Percentiles rank a stretch among this genome's conserved stretches.
Evolutionary conservation across 2,888 invertebrate species (phyloP).

Genomic region (Prosopocoilus inquinatus): DNA sequence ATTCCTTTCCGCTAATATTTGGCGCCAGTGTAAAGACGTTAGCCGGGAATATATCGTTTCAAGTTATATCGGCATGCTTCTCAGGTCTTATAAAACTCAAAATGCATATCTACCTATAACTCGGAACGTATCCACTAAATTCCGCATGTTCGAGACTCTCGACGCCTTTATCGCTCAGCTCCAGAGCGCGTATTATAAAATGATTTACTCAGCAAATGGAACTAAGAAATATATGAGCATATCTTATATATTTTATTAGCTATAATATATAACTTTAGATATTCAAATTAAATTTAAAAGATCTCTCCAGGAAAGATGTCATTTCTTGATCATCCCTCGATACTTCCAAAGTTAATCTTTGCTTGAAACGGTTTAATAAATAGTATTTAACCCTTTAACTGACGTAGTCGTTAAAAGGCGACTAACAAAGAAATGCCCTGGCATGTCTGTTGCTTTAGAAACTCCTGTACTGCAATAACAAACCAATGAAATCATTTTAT

Average conservation of each 20-base stretch:
- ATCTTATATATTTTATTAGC: constrained; percentile 43
- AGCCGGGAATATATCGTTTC: constrained; percentile 38
- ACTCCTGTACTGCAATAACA: no score
- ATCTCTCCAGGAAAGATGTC: background rate
- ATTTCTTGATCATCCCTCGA: no score
- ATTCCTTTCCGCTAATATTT: no score
- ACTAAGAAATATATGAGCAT: constrained; percentile 43
- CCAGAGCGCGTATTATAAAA: constrained; percentile 46
- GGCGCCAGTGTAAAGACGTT: constrained; percentile 17
- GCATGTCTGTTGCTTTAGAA: no score
- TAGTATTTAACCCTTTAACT: no score
- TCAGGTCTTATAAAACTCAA: constrained; percentile 42
- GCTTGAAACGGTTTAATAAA: no score
- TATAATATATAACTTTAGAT: constrained; percentile 35
- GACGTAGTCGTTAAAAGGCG: no score
- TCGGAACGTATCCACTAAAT: constrained; percentile 39
- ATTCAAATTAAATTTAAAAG: constrained; percentile 25
- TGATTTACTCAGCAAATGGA: constrained; percentile 46
- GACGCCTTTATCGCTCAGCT: constrained; percentile 44
- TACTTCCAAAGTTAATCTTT: no score
- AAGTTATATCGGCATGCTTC: constrained; percentile 40
- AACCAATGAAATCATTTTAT: no score
- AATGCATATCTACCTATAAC: constrained; percentile 44
- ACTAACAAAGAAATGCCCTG: no score
- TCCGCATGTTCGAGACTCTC: constrained; percentile 38